Evolutionary conservation across 2,113 vertebrate genomes (phyloP).

Genomic region (Oreotragus oreotragus): DNA sequence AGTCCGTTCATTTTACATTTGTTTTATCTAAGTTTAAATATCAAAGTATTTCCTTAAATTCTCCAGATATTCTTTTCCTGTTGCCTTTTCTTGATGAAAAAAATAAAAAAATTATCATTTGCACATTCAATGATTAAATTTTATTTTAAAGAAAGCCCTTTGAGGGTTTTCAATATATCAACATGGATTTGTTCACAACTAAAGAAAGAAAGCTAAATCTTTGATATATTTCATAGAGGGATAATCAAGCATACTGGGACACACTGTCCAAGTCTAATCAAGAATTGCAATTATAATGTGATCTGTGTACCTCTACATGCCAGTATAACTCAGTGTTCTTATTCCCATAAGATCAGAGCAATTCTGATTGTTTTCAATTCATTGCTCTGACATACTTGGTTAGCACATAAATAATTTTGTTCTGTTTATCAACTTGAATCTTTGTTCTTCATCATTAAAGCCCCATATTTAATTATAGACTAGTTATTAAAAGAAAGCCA

Average conservation of each 20-base stretch:
- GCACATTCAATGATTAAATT: constrained; percentile 21
- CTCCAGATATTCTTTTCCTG: neutral
- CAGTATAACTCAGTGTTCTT: neutral
- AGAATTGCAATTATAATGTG: neutral
- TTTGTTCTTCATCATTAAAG: neutral
- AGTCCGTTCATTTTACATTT: neutral
- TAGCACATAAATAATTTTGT: neutral
- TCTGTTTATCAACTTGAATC: neutral
- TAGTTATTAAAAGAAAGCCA: neutral
- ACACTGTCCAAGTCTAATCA: neutral
- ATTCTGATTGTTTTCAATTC: neutral
- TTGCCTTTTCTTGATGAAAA: neutral
- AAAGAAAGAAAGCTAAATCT: neutral
- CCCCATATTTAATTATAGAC: neutral
- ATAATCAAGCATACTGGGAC: neutral
- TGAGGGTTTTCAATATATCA: neutral
- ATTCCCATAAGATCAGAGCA: neutral
- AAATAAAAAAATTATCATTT: constrained; percentile 16
- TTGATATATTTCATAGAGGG: constrained; percentile 10
- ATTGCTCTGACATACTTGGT: neutral
- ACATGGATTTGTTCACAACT: neutral
- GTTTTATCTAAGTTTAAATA: neutral
- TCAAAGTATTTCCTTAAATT: neutral
- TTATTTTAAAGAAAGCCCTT: constrained; percentile 18
- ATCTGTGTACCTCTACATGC: neutral